phyloP scores from a whole-genome alignment of 2,113 vertebrate genomes.

The Tragelaphus strepsiceros region DNA sequence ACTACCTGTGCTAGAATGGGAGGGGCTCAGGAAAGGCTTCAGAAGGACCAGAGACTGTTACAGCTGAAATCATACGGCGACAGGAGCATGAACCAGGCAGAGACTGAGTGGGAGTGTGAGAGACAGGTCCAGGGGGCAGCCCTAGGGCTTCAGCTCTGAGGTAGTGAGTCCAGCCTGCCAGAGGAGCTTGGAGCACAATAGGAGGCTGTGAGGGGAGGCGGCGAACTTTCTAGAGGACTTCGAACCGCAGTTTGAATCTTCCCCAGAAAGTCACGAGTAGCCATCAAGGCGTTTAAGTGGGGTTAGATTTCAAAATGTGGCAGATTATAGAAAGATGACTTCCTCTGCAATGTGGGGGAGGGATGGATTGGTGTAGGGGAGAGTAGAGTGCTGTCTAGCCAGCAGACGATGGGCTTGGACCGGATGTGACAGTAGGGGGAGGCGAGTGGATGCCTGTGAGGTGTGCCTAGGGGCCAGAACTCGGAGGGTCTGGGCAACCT shows the following conservation, averaged over 20 bases:
- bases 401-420: neutral
- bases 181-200: neutral
- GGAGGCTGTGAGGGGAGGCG: neutral
- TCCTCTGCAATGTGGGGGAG: accelerated
- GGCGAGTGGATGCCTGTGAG: neutral
- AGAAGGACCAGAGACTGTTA: neutral
- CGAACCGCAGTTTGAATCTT: neutral
- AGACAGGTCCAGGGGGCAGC: neutral
- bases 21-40: neutral
- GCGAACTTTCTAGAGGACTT: neutral
- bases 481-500: neutral
- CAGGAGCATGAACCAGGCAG: neutral
- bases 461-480: neutral
- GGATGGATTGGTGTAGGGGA: neutral
- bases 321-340: neutral
- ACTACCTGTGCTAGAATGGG: neutral
- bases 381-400: neutral
- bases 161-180: neutral
- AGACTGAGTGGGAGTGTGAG: neutral
- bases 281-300: neutral
- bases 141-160: neutral
- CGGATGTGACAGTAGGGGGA: accelerated
- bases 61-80: neutral
- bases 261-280: neutral
- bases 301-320: neutral